A percentile compares a stretch with the other conserved stretches of the same genome.
phyloP scores from a whole-genome alignment of 1,140 invertebrate genomes.

The Orius laevigatus region DNA sequence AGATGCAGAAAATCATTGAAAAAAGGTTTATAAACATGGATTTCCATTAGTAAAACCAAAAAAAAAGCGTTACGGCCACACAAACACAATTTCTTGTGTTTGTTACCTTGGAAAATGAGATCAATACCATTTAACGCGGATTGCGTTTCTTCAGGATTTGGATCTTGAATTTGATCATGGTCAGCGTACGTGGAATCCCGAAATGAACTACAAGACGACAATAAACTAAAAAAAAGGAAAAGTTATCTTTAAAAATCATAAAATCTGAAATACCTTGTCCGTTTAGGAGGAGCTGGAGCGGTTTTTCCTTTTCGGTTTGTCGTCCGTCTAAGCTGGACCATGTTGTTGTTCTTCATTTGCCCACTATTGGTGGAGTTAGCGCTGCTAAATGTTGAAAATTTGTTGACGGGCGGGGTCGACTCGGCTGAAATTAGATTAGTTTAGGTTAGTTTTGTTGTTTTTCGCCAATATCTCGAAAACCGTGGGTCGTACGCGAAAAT shows the following conservation, averaged over 20 bases:
- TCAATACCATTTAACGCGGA: slow-evolving; percentile 53
- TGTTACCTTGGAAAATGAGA: slow-evolving; percentile 42
- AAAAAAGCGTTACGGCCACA: slow-evolving; percentile 3
- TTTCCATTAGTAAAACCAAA: slow-evolving; percentile 12
- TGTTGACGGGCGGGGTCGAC: slow-evolving; percentile 28
- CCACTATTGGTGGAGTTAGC: slow-evolving; percentile 32
- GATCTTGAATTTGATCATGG: slow-evolving; percentile 25
- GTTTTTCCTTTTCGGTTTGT: slow-evolving; percentile 73
- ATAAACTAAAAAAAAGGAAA: slow-evolving; percentile 41
- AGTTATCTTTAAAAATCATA: neutral
- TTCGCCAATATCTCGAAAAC: too few relatives aligned
- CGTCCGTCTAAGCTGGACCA: slow-evolving; percentile 69
- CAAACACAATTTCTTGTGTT: slow-evolving; percentile 11
- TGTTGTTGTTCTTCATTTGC: slow-evolving; percentile 33
- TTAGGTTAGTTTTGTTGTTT: neutral
- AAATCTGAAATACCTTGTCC: slow-evolving; percentile 55
- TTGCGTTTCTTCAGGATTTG: slow-evolving; percentile 3
- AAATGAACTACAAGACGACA: slow-evolving; percentile 71
- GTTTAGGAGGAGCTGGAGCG: slow-evolving; percentile 84
- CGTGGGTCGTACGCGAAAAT: too few relatives aligned
- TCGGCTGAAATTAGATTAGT: neutral
- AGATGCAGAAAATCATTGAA: slow-evolving; percentile 12
- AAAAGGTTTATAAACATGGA: slow-evolving; percentile 16
- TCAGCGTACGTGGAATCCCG: slow-evolving; percentile 38
- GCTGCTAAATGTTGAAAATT: slow-evolving; percentile 43